Evolutionary conservation across 2,797 vertebrate species (phyloP), one percentile per base, ranked within the genome.

Genomic region (Gastrophryne carolinensis): DNA sequence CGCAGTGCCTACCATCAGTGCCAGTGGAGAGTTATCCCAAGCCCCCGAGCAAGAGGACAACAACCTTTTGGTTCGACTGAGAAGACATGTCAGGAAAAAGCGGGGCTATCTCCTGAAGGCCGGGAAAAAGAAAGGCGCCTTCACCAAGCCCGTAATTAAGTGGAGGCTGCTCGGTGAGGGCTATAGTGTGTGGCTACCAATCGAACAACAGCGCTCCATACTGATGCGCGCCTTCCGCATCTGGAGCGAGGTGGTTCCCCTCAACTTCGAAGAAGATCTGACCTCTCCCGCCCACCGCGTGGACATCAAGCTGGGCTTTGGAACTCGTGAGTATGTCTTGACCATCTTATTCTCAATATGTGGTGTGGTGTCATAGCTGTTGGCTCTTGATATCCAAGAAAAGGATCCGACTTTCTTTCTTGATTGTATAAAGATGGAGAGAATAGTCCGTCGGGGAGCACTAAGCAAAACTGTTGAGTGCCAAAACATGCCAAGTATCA

Each of bases 231-330:
- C 79, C 11, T 80, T 80, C 29, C 72, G 75, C 2, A 75, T 74
- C 61, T 79, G 79, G 79, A 80, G 79, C 15, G 79, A 80, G 44
- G 79, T 80, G 12, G 78, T 78, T 0, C 79, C 79, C 8, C 66
- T 80, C 7, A 67, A 65, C 34, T 80, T 80, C 37, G 37, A 79
- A 24, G 79, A 80, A 21, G 79, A 80, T 21, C 15, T 80, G 24
- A 39, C 19, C 0, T 74, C 79, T 7, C 49, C 41, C 0, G 60
- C 75, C 12, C 61, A 62, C 11, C 56, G 65, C 2, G 79, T 80
- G 5, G 79, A 79, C 64, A 73, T 80, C 61, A 80, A 75, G 13
- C 67, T 80, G 3, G 79, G 79, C 5, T 80, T 80, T 37, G 79
- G 79, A 5, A 80, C 79, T 9, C 39, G 79, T 80, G 26, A 80